phyloP scores from a whole-genome alignment of 1,140 invertebrate species.

The Aphis gossypii region DNA sequence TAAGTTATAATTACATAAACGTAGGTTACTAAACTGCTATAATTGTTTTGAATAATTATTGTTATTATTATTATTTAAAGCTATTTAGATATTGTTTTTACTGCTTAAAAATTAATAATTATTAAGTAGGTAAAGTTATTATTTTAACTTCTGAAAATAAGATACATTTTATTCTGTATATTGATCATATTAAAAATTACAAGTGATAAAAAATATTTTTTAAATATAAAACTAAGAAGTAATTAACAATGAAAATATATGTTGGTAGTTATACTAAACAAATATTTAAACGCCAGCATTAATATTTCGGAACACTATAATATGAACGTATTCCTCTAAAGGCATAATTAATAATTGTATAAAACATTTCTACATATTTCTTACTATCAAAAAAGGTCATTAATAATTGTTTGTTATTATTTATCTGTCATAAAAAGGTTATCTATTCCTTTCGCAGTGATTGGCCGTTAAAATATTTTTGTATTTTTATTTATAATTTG shows the following conservation, averaged over 20 bases:
- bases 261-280: neutral
- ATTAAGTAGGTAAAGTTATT: neutral
- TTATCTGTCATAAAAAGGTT: neutral
- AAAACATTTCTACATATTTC: neutral
- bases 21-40: neutral
- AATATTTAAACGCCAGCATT: neutral
- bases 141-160: neutral
- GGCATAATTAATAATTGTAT: neutral
- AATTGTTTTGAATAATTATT: conserved; percentile 25
- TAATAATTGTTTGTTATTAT: neutral
- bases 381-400: neutral
- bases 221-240: too few relatives aligned
- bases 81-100: neutral
- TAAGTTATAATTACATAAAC: conserved; percentile 7
- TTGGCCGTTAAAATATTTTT: neutral
- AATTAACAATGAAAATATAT: neutral
- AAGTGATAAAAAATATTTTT: too few relatives aligned
- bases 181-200: neutral
- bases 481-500: neutral
- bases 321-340: too few relatives aligned
- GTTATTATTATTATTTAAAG: conserved; percentile 40
- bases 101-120: neutral
- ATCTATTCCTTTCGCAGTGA: neutral
- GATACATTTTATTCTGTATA: neutral
- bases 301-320: neutral